Conservation (phyloP, 1,140 invertebrate species). For the Portunus trituberculatus region DNA sequence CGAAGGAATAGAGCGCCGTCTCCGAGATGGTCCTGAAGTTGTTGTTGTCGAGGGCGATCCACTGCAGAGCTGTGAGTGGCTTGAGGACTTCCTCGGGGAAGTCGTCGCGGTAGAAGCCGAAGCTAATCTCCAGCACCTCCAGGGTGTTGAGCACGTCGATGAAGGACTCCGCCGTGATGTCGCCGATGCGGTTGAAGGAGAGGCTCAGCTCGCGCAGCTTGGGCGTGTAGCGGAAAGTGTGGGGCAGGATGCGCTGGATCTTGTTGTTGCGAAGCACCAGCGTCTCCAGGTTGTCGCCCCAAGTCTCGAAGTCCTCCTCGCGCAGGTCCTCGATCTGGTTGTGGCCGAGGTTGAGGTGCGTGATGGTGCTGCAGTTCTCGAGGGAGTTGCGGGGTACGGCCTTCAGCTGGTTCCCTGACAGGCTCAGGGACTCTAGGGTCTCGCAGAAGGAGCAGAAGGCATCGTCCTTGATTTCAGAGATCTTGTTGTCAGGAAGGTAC, state of each 20-base stretch:
- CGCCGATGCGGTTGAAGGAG: conserved; percentile 92
- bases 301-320: conserved; percentile 87
- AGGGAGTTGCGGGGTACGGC: conserved; percentile 86
- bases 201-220: conserved; percentile 90
- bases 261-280: conserved; percentile 92
- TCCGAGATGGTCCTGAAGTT: conserved; percentile 81
- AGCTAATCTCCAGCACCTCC: conserved; percentile 91
- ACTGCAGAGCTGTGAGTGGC: conserved; percentile 87
- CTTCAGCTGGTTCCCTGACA: conserved; percentile 89
- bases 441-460: conserved; percentile 91
- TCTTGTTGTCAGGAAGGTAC: conserved; percentile 90
- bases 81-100: conserved; percentile 88
- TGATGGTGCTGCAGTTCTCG: conserved; percentile 85
- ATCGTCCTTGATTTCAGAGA: conserved; percentile 87
- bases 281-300: conserved; percentile 90
- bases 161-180: conserved; percentile 89
- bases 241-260: conserved; percentile 87
- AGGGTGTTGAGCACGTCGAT: conserved; percentile 86
- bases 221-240: conserved; percentile 86
- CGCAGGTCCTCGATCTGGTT: conserved; percentile 90
- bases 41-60: conserved; percentile 94
- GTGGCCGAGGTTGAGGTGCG: conserved; percentile 92
- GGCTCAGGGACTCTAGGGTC: conserved; percentile 87
- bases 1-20: conserved; percentile 78
- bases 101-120: conserved; percentile 87